These are phyloP conservation scores for Dryomyza anilis DNA, from an alignment of 2,888 invertebrate genomes.

Conservation along the genomic window DNA sequence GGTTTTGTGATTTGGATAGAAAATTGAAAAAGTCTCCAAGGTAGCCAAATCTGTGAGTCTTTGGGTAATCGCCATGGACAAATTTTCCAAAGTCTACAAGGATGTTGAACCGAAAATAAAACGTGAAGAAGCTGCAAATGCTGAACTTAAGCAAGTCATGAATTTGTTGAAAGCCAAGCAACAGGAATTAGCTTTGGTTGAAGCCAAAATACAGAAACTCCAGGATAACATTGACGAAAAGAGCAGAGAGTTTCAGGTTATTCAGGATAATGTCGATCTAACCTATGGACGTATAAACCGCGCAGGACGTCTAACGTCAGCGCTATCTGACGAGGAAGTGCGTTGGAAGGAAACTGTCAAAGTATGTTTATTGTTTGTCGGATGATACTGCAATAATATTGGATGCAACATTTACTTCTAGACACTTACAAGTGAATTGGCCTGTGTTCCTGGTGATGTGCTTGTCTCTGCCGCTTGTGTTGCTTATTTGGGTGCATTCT, in stretches of 20 bases:
- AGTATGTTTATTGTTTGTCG: constrained; percentile 29
- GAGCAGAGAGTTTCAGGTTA: constrained; percentile 74
- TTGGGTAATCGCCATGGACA: constrained; percentile 91
- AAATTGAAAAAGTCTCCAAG: constrained; percentile 83
- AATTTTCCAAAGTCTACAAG: constrained; percentile 84
- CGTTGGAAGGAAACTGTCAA: constrained; percentile 80
- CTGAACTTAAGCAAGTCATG: constrained; percentile 78
- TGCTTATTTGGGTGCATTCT: constrained; percentile 91
- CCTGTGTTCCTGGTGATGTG: constrained; percentile 83
- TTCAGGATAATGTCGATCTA: constrained; percentile 76
- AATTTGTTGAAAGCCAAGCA: constrained; percentile 78
- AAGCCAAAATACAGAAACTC: constrained; percentile 66
- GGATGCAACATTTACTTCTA: constrained; percentile 43
- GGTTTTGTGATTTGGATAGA: constrained; percentile 47
- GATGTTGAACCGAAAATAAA: constrained; percentile 88
- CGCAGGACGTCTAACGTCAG: constrained; percentile 84
- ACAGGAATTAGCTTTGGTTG: constrained; percentile 79
- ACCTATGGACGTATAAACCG: constrained; percentile 79
- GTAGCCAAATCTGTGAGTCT: constrained; percentile 90
- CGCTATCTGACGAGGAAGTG: constrained; percentile 83
- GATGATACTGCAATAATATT: not conserved
- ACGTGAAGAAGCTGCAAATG: constrained; percentile 77
- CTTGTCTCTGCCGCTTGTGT: constrained; percentile 85
- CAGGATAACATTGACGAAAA: constrained; percentile 72
- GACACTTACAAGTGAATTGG: constrained; percentile 70